Percentiles rank a stretch among this genome's conserved stretches.
Evolutionary conservation across 2,888 invertebrate genomes (phyloP).

Genomic region (Acleris cristana): DNA sequence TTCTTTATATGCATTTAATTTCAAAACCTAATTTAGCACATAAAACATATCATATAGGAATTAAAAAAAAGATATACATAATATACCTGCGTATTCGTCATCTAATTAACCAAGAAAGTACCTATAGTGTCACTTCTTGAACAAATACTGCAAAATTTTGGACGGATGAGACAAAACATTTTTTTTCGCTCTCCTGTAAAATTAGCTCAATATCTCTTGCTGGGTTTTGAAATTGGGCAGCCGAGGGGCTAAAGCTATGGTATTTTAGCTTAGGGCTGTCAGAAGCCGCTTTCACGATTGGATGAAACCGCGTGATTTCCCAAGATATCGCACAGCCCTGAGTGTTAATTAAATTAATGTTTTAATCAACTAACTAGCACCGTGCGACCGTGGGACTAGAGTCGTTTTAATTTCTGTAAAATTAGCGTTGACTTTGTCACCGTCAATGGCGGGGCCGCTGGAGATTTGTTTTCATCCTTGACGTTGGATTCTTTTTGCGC

Average conservation of each 20-base stretch:
- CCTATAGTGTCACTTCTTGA: too few species aligned
- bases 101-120: too few species aligned
- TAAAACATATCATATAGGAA: too few species aligned
- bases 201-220: too few species aligned
- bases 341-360: constrained; percentile 72
- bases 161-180: too few species aligned
- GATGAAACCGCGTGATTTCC: constrained; percentile 62
- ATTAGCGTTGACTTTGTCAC: constrained; percentile 42
- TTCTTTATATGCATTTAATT: too few species aligned
- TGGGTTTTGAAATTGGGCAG: too few species aligned
- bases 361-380: constrained; percentile 71
- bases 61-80: too few species aligned
- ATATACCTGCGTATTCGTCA: too few species aligned
- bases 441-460: constrained; percentile 21
- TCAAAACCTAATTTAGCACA: too few species aligned
- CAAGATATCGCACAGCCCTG: constrained; percentile 60
- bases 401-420: constrained; percentile 47
- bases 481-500: constrained; percentile 29
- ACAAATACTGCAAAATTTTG: too few species aligned
- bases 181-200: too few species aligned
- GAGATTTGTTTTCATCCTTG: constrained; percentile 33
- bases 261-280: constrained; percentile 9
- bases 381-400: constrained; percentile 44
- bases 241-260: constrained; percentile 8
- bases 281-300: constrained; percentile 39